Evolutionary conservation across 2,888 invertebrate species (phyloP).

Genomic region (Tipula unca): DNA sequence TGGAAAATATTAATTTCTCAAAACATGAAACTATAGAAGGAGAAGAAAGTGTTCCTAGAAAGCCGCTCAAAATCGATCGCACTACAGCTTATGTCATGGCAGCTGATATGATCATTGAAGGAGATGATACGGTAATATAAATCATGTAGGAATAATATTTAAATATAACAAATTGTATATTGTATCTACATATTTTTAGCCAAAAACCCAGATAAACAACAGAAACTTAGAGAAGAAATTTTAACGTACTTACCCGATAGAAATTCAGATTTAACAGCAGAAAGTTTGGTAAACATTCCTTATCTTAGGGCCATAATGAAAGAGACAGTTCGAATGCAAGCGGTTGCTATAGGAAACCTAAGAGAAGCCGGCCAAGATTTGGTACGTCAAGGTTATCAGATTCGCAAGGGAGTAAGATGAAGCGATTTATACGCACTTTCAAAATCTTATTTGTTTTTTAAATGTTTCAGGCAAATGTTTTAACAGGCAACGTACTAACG

Average conservation of each 20-base stretch:
- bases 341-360: constrained; percentile 41
- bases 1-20: neutral
- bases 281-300: constrained; percentile 30
- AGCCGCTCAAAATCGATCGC: constrained; percentile 48
- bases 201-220: constrained; percentile 46
- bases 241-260: constrained; percentile 32
- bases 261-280: constrained; percentile 25
- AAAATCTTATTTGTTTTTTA: neutral
- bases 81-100: constrained; percentile 53
- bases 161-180: neutral
- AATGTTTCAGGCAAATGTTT: neutral
- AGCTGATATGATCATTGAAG: constrained; percentile 55
- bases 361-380: constrained; percentile 42
- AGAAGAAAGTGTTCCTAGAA: constrained; percentile 47
- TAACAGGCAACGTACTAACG: neutral
- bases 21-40: constrained; percentile 23
- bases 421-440: neutral
- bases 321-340: constrained; percentile 47
- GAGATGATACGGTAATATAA: constrained; percentile 56
- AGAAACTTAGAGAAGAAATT: constrained; percentile 43
- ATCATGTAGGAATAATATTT: neutral
- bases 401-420: constrained; percentile 42
- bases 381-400: constrained; percentile 40
- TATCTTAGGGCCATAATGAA: constrained; percentile 57
- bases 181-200: constrained; percentile 33